These are phyloP conservation scores for Belgica antarctica DNA, from an alignment of 2,888 invertebrate species.

Conservation along the genomic window DNA sequence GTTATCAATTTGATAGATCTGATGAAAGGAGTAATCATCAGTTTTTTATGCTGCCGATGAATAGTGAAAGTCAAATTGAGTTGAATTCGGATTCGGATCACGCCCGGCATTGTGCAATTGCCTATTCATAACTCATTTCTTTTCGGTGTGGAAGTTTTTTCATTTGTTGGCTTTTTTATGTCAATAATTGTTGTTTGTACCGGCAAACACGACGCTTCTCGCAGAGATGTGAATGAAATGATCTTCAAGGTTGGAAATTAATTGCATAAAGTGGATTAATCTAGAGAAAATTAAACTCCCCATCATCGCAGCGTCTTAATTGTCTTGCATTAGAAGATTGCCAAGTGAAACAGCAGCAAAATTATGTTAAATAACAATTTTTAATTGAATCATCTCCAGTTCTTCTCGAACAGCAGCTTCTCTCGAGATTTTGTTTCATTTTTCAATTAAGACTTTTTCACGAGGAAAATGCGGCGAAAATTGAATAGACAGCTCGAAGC, in stretches of 20 bases:
- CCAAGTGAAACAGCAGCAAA: neutral
- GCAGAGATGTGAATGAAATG: neutral
- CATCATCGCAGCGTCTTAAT: neutral
- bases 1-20: neutral
- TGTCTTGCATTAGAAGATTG: neutral
- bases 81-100: slow-evolving; percentile 20
- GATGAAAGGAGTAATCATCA: neutral
- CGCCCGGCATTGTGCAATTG: slow-evolving; percentile 25
- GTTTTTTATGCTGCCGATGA: neutral
- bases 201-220: no score
- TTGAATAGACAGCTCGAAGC: slow-evolving; percentile 9
- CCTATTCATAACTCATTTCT: slow-evolving; percentile 18
- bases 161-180: neutral
- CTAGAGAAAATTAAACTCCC: slow-evolving; percentile 1
- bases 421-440: slow-evolving; percentile 21
- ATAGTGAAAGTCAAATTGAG: slow-evolving; percentile 10
- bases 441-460: slow-evolving; percentile 1
- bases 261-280: neutral
- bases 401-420: neutral
- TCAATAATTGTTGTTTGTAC: slow-evolving; percentile 13
- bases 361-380: neutral
- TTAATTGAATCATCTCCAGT: neutral
- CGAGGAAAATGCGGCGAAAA: neutral
- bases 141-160: no score
- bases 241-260: neutral